These are phyloP conservation scores for Thunnus albacares DNA, from an alignment of 2,797 vertebrate species.

Conservation along the genomic window DNA sequence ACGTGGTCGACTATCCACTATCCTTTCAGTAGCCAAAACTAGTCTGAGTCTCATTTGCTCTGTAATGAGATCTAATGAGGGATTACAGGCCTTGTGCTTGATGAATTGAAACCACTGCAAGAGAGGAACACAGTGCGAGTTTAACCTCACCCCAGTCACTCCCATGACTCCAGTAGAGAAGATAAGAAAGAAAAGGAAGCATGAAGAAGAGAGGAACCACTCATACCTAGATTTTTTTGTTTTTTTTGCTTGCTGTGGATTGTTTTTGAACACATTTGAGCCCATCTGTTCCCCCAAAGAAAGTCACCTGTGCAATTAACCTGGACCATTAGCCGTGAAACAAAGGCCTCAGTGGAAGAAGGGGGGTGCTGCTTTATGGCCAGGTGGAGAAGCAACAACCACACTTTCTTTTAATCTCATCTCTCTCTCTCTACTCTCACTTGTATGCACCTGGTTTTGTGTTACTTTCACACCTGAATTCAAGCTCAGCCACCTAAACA, in stretches of 20 bases:
- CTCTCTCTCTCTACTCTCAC: conserved; percentile 33
- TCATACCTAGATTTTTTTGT: conserved; percentile 28
- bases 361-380: conserved; percentile 66
- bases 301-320: conserved; percentile 89
- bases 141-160: conserved; percentile 64
- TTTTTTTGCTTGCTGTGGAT: conserved; percentile 57
- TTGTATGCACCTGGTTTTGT: conserved; percentile 67
- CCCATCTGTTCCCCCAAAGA: conserved; percentile 85
- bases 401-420: conserved; percentile 71
- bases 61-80: conserved; percentile 83
- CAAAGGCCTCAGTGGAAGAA: conserved; percentile 75
- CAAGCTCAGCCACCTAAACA: conserved; percentile 44
- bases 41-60: conserved; percentile 75
- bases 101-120: conserved; percentile 74
- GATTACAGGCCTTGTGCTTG: conserved; percentile 74
- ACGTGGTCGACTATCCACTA: conserved; percentile 50
- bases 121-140: conserved; percentile 59
- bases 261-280: conserved; percentile 86
- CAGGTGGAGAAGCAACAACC: conserved; percentile 75
- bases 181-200: conserved; percentile 51
- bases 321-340: conserved; percentile 82
- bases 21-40: conserved; percentile 65
- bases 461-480: conserved; percentile 68
- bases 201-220: conserved; percentile 40
- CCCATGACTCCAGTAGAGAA: conserved; percentile 47